Evolutionary conservation across 2,888 invertebrate genomes (phyloP), one percentile per base, ranked within the genome.

Genomic region (Caenorhabditis drosophilae): DNA sequence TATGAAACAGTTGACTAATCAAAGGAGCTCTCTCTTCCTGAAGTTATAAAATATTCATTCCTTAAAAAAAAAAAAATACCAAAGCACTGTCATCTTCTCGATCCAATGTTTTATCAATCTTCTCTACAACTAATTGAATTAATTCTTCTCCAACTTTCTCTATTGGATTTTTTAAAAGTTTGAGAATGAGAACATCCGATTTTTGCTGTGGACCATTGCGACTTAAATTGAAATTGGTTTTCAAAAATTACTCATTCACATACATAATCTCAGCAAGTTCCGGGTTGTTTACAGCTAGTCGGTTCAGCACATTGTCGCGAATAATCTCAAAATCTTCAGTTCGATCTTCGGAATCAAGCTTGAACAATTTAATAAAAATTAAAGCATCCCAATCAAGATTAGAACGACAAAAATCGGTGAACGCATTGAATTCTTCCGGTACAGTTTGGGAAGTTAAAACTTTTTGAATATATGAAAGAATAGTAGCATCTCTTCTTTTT

Each of bases 351-450:
- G 2, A 22, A 4, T 49, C 44, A 11, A 48, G 31, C 1, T n/a
- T 38, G 15, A 52, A 25, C 9, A 59, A 1, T 6, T 53, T 59
- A n/a, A 36, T 48, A 3, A 59, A n/a, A 23, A 59, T 48, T 9
- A 25, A 45, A 4, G 52, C 52, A 34, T 59, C 59, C n/a, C 52
- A 59, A 22, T 59, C 59, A 16, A 59, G 26, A 38, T 59, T 44
- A 18, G 53, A 7, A 2, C 15, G 2, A n/a, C 36, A 53, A 9
- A 59, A 23, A 2, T 59, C 48, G 3, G 22, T 23, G 15, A 59
- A 6, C 6, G 31, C 31, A 12, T 31, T 12, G 31, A 31, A 31
- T 12, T 31, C 12, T 31, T 31, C 12, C 31, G 7, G 12, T 9
- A 9, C 31, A 12, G 6, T 12, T 6, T 31, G 7, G 12, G 31